A percentile compares a stretch with the other conserved stretches of the same genome.
These are phyloP conservation scores for Falco biarmicus DNA, from an alignment of 2,797 vertebrate species.

Conservation along the genomic window DNA sequence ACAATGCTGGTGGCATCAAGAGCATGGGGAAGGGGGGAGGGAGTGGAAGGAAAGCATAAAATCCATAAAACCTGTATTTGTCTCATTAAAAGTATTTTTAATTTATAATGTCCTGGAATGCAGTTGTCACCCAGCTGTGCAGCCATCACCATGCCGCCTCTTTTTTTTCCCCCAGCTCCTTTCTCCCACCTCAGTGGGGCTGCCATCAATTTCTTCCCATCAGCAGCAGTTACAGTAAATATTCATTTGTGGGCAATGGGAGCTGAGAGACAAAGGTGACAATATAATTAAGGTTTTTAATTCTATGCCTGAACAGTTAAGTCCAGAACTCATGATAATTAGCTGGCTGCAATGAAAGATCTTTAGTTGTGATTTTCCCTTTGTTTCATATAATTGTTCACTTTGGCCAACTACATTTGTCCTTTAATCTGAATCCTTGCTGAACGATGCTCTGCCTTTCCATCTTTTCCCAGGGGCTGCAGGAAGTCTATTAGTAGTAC, in stretches of 20 bases:
- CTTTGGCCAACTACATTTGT: slow-evolving; percentile 76
- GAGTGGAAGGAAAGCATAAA: slow-evolving; percentile 50
- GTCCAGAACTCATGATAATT: slow-evolving; percentile 98
- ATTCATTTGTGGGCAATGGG: slow-evolving; percentile 80
- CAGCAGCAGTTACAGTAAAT: slow-evolving; percentile 88
- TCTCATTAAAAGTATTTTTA: slow-evolving; percentile 83
- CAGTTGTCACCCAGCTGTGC: slow-evolving; percentile 76
- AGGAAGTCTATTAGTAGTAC: background rate
- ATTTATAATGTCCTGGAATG: slow-evolving; percentile 81
- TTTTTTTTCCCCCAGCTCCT: slow-evolving; percentile 15
- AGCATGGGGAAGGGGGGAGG: background rate
- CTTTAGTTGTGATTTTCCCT: slow-evolving; percentile 86
- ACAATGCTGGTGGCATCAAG: background rate
- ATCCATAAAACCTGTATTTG: slow-evolving; percentile 76
- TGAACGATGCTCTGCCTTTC: slow-evolving; percentile 20
- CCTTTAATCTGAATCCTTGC: slow-evolving; percentile 69
- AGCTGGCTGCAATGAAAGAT: slow-evolving; percentile 92
- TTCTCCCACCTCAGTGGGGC: slow-evolving; percentile 78
- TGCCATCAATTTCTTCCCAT: slow-evolving; percentile 90
- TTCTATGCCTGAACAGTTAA: slow-evolving; percentile 99
- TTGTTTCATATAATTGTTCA: slow-evolving; percentile 81
- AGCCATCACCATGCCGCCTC: slow-evolving; percentile 59
- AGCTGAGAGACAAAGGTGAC: slow-evolving; percentile 87
- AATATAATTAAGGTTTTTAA: slow-evolving; percentile 99
- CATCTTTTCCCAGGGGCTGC: slow-evolving; percentile 9